phyloP scores from a whole-genome alignment of 2,797 vertebrate genomes.

The Ptychadena robeensis region DNA sequence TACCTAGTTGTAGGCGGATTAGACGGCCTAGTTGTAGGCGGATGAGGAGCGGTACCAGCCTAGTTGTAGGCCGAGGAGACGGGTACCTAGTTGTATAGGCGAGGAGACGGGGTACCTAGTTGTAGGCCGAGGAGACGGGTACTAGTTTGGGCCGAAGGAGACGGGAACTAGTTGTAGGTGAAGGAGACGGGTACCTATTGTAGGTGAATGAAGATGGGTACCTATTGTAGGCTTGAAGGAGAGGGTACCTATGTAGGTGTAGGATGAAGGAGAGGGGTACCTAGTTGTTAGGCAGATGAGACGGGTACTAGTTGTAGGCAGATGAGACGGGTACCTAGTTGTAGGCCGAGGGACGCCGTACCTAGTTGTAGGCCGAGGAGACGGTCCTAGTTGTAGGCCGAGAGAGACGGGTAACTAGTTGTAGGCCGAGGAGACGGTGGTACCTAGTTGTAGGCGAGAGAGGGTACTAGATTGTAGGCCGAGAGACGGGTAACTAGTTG shows the following conservation, averaged over 20 bases:
- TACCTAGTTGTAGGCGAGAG: no score
- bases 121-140: not conserved
- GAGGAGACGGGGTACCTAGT: not conserved
- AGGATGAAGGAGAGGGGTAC: no score
- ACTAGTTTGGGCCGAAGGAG: no score
- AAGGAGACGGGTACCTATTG: not conserved
- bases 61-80: no score
- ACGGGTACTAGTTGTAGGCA: not conserved
- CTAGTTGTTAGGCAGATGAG: not conserved
- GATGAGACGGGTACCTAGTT: not conserved
- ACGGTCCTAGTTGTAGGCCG: no score
- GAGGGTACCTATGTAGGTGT: no score
- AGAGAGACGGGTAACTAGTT: not conserved
- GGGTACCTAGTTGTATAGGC: not conserved
- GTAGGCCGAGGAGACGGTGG: not conserved
- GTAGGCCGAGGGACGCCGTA: no score
- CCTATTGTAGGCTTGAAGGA: no score
- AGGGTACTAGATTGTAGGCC: no score
- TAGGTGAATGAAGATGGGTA: no score
- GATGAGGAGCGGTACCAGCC: not conserved
- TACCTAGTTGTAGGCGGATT: not conserved
- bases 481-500: no score
- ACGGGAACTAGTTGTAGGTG: no score
- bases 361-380: not conserved
- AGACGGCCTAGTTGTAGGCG: not conserved